phyloP scores from a whole-genome alignment of 1,140 invertebrate genomes.

The Idris sp. region DNA sequence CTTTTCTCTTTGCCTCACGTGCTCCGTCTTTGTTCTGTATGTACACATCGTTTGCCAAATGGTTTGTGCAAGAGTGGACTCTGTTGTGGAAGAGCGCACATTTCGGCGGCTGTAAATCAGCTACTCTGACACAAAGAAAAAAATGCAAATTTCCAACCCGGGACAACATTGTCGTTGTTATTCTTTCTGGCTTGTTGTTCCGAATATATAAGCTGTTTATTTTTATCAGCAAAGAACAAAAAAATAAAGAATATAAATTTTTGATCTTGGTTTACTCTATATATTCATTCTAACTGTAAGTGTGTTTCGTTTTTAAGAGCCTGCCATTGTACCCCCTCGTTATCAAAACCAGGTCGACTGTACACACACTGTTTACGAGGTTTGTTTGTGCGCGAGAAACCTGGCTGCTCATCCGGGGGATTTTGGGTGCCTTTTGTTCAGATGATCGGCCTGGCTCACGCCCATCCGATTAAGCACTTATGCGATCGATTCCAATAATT shows the following conservation, averaged over 20 bases:
- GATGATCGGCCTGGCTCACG: conserved; percentile 66
- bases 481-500: conserved; percentile 73
- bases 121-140: too few relatives aligned
- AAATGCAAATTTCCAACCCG: too few relatives aligned
- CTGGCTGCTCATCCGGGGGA: conserved; percentile 52
- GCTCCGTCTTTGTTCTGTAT: conserved; percentile 26
- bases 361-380: conserved; percentile 59
- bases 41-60: conserved; percentile 47
- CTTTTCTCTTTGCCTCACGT: conserved; percentile 38
- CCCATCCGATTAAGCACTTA: conserved; percentile 72
- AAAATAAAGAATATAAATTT: too few relatives aligned
- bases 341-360: conserved; percentile 60
- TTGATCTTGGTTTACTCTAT: too few relatives aligned
- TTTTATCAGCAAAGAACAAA: too few relatives aligned
- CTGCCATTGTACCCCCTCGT: conserved; percentile 58
- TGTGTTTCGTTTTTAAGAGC: conserved; percentile 55
- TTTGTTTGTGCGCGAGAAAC: conserved; percentile 32
- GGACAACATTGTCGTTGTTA: too few relatives aligned
- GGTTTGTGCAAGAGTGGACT: conserved; percentile 45
- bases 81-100: conserved; percentile 26
- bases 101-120: conserved; percentile 29
- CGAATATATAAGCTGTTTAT: too few relatives aligned
- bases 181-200: too few relatives aligned
- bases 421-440: conserved; percentile 66
- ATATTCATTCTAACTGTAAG: too few relatives aligned